Conservation (phyloP, 2,888 invertebrate species). For the Tetanocera ferruginea region DNA sequence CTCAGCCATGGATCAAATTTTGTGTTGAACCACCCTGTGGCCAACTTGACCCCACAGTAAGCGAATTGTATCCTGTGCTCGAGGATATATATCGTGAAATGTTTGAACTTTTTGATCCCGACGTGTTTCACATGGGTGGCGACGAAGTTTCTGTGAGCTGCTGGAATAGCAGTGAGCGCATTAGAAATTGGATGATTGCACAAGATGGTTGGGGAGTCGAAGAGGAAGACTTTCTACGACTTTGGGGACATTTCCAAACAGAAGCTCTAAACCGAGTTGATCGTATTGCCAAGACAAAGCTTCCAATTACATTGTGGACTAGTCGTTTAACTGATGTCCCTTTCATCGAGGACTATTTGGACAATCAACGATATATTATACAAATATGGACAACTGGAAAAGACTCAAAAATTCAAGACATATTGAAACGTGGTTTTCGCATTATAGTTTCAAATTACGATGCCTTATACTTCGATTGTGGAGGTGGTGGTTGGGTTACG, state of each 20-base stretch:
- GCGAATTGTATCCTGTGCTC: constrained; percentile 77
- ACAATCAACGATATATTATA: constrained; percentile 83
- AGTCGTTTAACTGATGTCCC: constrained; percentile 80
- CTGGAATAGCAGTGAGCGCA: constrained; percentile 81
- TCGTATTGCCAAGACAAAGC: constrained; percentile 65
- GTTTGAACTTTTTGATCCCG: constrained; percentile 73
- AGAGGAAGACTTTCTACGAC: constrained; percentile 75
- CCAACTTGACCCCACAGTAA: constrained; percentile 82
- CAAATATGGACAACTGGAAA: constrained; percentile 82
- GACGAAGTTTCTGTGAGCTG: constrained; percentile 81
- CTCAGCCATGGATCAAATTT: constrained; percentile 78
- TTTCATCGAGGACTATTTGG: constrained; percentile 76
- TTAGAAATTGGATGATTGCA: constrained; percentile 78
- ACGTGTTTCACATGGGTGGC: constrained; percentile 91
- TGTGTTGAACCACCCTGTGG: constrained; percentile 91
- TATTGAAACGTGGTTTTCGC: constrained; percentile 80
- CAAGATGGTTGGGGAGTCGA: constrained; percentile 75
- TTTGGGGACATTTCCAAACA: constrained; percentile 83
- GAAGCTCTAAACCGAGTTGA: constrained; percentile 65
- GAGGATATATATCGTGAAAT: constrained; percentile 83
- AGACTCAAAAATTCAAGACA: constrained; percentile 76
- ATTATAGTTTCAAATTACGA: constrained; percentile 90
- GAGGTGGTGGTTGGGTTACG: constrained; percentile 86
- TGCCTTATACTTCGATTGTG: constrained; percentile 88
- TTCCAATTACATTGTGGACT: constrained; percentile 84